Percentiles rank a stretch among this genome's conserved stretches.
These are phyloP conservation scores for Latrodectus hesperus DNA, from an alignment of 2,888 invertebrate species.

Conservation along the genomic window DNA sequence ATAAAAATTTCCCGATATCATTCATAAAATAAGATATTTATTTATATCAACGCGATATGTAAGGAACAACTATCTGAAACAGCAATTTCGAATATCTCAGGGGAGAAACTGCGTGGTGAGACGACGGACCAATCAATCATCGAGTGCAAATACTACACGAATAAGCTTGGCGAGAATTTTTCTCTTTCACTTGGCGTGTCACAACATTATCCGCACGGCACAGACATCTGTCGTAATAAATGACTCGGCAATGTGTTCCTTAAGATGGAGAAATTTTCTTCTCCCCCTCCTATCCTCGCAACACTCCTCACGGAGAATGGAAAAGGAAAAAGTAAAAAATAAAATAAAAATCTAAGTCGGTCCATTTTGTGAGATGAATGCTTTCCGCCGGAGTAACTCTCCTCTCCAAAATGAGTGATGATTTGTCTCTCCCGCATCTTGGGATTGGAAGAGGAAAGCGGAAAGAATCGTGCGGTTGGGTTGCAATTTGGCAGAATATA, in stretches of 20 bases:
- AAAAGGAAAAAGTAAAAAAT: constrained; percentile 42
- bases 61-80: too few species aligned
- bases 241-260: constrained; percentile 69
- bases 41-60: too few species aligned
- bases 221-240: constrained; percentile 69
- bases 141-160: constrained; percentile 48
- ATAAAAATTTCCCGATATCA: too few species aligned
- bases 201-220: constrained; percentile 67
- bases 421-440: constrained; percentile 68
- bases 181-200: constrained; percentile 67
- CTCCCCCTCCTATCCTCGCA: constrained; percentile 21
- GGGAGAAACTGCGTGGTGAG: not conserved
- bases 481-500: not conserved
- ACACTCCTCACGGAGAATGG: constrained; percentile 28
- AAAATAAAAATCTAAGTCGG: constrained; percentile 67
- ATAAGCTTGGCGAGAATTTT: constrained; percentile 62
- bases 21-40: too few species aligned
- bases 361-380: constrained; percentile 68
- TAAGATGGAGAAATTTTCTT: constrained; percentile 66
- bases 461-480: constrained; percentile 20
- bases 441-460: constrained; percentile 68
- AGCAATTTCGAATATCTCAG: not conserved
- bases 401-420: constrained; percentile 69
- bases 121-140: constrained; percentile 53
- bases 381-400: constrained; percentile 67